Conservation (phyloP, 2,888 invertebrate species). For the Acrobasis repandana region DNA sequence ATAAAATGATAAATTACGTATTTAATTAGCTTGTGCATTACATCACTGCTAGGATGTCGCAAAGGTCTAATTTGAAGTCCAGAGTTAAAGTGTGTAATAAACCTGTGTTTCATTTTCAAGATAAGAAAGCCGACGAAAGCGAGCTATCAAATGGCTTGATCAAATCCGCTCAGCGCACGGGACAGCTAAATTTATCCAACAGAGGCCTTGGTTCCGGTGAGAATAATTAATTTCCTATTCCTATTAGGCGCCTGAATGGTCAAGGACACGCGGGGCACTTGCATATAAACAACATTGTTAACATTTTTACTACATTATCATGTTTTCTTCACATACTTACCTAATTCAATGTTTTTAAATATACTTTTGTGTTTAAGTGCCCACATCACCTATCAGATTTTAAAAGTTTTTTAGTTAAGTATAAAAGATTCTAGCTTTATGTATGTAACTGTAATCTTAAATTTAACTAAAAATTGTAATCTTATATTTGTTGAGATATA, state of each 20-base stretch:
- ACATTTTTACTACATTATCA: background rate
- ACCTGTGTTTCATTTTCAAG: slow-evolving; percentile 87
- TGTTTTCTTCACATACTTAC: background rate
- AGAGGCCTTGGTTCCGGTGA: slow-evolving; percentile 88
- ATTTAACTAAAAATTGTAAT: no score
- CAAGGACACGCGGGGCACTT: slow-evolving; percentile 6
- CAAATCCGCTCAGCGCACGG: slow-evolving; percentile 90
- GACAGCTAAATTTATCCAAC: slow-evolving; percentile 90
- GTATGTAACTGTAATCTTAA: no score
- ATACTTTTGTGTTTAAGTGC: background rate
- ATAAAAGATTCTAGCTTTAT: no score
- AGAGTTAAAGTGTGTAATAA: slow-evolving; percentile 67
- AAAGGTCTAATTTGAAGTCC: slow-evolving; percentile 58
- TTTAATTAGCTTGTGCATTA: background rate
- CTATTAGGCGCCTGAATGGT: background rate
- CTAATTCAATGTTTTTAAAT: background rate
- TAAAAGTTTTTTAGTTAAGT: no score
- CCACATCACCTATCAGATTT: no score
- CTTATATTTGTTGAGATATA: no score
- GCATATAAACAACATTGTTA: background rate
- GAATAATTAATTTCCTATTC: slow-evolving; percentile 28
- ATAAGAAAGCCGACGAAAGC: slow-evolving; percentile 86
- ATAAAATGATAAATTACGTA: background rate
- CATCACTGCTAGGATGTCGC: slow-evolving; percentile 55
- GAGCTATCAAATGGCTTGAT: slow-evolving; percentile 87